Evolutionary conservation across 2,888 invertebrate species (phyloP).

Genomic region (Alentia gelatinosa): DNA sequence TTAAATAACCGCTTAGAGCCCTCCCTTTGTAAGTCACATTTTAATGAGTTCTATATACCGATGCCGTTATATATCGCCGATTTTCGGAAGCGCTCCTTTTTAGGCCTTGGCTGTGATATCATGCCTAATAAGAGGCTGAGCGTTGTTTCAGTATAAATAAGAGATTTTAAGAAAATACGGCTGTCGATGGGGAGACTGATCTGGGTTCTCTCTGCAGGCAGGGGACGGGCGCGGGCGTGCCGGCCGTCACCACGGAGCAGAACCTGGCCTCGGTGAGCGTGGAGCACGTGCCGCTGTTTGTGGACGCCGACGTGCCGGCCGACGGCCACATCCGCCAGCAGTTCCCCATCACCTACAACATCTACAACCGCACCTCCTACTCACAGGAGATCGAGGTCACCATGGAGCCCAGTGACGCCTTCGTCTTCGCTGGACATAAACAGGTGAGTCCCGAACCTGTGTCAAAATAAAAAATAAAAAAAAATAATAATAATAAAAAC

Average conservation of each 20-base stretch:
- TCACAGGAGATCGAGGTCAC: slow-evolving; percentile 88
- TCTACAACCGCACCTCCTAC: slow-evolving; percentile 87
- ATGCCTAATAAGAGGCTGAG: too few relatives aligned
- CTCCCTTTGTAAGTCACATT: too few relatives aligned
- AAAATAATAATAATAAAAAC: not conserved
- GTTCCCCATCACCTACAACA: slow-evolving; percentile 82
- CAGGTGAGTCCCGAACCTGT: slow-evolving; percentile 83
- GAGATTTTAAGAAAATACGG: too few relatives aligned
- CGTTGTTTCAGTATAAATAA: too few relatives aligned
- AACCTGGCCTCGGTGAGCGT: slow-evolving; percentile 78
- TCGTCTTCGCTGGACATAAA: slow-evolving; percentile 97
- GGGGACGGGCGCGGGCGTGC: slow-evolving; percentile 66
- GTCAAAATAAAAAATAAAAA: too few relatives aligned
- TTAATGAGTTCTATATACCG: too few relatives aligned
- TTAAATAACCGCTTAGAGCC: too few relatives aligned
- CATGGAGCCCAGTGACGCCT: slow-evolving; percentile 92
- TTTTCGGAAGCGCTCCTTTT: too few relatives aligned
- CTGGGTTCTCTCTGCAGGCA: slow-evolving; percentile 65
- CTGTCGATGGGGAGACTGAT: too few relatives aligned
- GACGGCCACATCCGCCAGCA: slow-evolving; percentile 86
- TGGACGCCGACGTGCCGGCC: slow-evolving; percentile 84
- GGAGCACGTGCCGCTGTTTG: slow-evolving; percentile 79
- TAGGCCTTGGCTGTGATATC: too few relatives aligned
- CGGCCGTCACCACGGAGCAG: slow-evolving; percentile 74
- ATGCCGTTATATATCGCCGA: too few relatives aligned